phyloP scores from a whole-genome alignment of 1,140 invertebrate species.

The Dinothrombium tinctorium region DNA sequence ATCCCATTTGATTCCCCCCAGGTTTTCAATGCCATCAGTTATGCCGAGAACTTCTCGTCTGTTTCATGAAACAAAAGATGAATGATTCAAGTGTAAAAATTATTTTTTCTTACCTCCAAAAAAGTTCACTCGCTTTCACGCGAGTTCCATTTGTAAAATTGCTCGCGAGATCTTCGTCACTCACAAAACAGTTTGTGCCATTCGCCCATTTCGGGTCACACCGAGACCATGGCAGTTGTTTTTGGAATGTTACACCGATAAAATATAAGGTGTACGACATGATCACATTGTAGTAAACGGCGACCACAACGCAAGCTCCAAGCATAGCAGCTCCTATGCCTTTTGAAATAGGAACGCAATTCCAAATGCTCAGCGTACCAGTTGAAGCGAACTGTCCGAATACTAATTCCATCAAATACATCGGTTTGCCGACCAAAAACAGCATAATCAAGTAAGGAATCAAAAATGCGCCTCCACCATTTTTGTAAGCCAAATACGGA shows the following conservation, averaged over 20 bases:
- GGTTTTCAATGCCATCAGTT: constrained; percentile 24
- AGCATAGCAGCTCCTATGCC: constrained; percentile 23
- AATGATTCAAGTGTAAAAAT: too few relatives aligned
- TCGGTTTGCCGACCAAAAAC: constrained; percentile 37
- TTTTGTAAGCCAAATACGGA: constrained; percentile 47
- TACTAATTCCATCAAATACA: constrained; percentile 45
- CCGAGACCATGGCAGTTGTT: constrained; percentile 17
- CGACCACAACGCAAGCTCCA: constrained; percentile 30
- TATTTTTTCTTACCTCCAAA: too few relatives aligned
- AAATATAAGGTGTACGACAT: constrained; percentile 53
- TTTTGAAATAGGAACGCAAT: constrained; percentile 49
- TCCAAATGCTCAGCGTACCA: constrained; percentile 48
- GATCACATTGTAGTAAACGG: constrained; percentile 34
- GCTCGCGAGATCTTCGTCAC: too few relatives aligned
- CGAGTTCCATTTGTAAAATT: too few relatives aligned
- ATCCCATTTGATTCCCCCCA: constrained; percentile 31
- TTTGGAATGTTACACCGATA: constrained; percentile 31
- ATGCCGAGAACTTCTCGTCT: constrained; percentile 24
- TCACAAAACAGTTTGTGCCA: constrained; percentile 21
- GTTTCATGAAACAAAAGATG: too few relatives aligned
- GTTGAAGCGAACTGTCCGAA: constrained; percentile 49
- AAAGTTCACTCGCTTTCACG: too few relatives aligned
- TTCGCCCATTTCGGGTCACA: constrained; percentile 35
- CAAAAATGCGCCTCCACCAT: constrained; percentile 47
- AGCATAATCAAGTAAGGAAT: constrained; percentile 36